phyloP scores from a whole-genome alignment of 2,797 vertebrate genomes.

The Alcedo quadribrachys region DNA sequence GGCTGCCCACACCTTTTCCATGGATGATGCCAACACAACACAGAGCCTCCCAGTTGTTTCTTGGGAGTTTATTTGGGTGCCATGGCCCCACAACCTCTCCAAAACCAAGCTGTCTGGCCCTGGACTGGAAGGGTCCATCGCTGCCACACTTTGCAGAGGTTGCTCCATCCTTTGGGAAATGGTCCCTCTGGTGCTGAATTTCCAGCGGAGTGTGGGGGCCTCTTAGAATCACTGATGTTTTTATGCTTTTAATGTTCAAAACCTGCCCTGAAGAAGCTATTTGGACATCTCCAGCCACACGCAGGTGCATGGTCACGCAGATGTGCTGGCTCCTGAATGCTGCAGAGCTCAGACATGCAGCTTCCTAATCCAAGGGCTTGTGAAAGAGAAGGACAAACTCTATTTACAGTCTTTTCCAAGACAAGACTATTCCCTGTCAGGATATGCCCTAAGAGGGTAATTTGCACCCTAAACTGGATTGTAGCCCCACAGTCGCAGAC shows the following conservation, averaged over 20 bases:
- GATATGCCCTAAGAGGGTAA: neutral
- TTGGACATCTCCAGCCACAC: neutral
- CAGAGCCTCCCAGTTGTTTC: neutral
- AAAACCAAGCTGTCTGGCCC: neutral
- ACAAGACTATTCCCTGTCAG: neutral
- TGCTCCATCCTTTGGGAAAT: neutral
- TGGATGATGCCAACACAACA: fast-evolving
- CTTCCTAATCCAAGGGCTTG: conserved; percentile 13
- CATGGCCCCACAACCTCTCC: neutral
- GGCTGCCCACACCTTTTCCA: neutral
- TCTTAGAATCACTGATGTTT: neutral
- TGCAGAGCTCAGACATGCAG: neutral
- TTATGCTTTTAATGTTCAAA: neutral
- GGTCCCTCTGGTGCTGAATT: neutral
- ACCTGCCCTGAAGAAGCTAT: neutral
- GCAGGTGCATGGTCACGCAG: neutral
- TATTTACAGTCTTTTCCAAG: neutral
- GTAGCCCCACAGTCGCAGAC: neutral
- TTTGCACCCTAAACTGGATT: neutral
- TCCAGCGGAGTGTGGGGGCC: neutral
- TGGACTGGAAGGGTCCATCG: neutral
- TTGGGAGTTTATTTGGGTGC: neutral
- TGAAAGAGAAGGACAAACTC: neutral
- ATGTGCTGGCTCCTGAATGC: neutral
- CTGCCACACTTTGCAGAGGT: neutral